Evolutionary conservation across 2,797 vertebrate species (phyloP), one percentile per base, ranked within the genome.

Genomic region (Enteromius treurensis): DNA sequence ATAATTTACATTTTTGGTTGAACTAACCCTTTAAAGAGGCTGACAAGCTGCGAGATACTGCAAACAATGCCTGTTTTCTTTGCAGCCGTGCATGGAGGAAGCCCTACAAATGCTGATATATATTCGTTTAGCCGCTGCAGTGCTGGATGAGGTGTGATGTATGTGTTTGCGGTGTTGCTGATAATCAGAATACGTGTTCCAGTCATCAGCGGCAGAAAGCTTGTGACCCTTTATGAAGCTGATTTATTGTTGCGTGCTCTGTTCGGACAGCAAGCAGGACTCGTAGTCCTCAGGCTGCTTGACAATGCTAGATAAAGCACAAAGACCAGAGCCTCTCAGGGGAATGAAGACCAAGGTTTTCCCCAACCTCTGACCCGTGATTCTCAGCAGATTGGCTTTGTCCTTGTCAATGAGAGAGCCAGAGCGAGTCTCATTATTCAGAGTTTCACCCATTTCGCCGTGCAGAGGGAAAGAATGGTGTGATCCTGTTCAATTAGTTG

Each of bases 361-460:
- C 82, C 91, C 89, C 87, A 90, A 92, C 90, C 91, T 87, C 51
- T 92, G 92, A 93, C 93, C 93, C 90, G 86, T 89, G 88, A 89
- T 93, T 92, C 89, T 91, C 91, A 87, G 93, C 91, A 94, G 94
- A 95, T 94, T 93, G 92, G 88, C 93, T 95, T 92, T 93, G 94
- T 94, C 93, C 93, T 94, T 93, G 93, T 94, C 91, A 92, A 91
- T 91, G 90, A 91, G 83, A 82, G 80, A 80, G 87, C 62, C 21
- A 86, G 77, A 67, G 73, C 40, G 74, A 88, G 86, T 86, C 80
- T 85, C 85, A 82, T 87, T 89, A 89, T 89, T 87, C 86, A 89
- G 74, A 77, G 34, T 82, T 83, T 83, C 75, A 83, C 82, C 75
- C 82, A 83, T 78, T 78, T 71, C 6, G 10, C 23, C 9, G 37